Evolutionary conservation across 2,888 invertebrate genomes (phyloP), one percentile per base, ranked within the genome.

Genomic region (Psylliodes chrysocephalus): DNA sequence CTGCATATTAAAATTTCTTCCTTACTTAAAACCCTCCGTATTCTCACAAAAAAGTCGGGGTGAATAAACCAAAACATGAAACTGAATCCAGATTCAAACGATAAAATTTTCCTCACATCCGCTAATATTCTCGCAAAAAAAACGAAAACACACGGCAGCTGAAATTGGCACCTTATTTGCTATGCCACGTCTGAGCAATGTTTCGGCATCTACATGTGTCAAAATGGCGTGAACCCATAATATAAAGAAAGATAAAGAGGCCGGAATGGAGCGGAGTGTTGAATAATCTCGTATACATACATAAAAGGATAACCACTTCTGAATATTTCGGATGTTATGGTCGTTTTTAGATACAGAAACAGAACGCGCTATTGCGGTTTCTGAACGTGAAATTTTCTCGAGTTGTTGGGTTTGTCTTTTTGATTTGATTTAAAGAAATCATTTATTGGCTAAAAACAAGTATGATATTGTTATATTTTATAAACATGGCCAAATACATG

Each of bases 281-380:
- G 68, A 64, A 68, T 70, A 71, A 71, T 76, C 71, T 70, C 73
- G 71, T 77, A 78, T 78, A 77, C 78, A 78, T 76, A 77, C 75
- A 75, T 72, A 76, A 74, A 75, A 74, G 71, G 75, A 73, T 75
- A 75, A 71, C 77, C 77, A 75, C 77, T 78, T 79, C 74, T 81
- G 81, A 81, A 81, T 81, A 81, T 81, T 81, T 81, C 80, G 80
- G 78, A 75, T 77, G 77, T 78, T 78, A 78, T 78, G 78, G 69
- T 65, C 61, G 28, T 18, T 52, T 53, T 63, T 57, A 17, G 22
- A 6, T 2, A 25, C 25, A 10, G 44, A 44, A 56, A 40, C n/a
- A 38, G 12, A 47, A 35, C 35, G n/a, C 30, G 62, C 19, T 46
- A 52, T 51, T 63, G 56, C 62, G 22, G 40, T 22, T 63, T 18